phyloP scores from a whole-genome alignment of 1,140 invertebrate genomes.

The Oryzaephilus surinamensis region DNA sequence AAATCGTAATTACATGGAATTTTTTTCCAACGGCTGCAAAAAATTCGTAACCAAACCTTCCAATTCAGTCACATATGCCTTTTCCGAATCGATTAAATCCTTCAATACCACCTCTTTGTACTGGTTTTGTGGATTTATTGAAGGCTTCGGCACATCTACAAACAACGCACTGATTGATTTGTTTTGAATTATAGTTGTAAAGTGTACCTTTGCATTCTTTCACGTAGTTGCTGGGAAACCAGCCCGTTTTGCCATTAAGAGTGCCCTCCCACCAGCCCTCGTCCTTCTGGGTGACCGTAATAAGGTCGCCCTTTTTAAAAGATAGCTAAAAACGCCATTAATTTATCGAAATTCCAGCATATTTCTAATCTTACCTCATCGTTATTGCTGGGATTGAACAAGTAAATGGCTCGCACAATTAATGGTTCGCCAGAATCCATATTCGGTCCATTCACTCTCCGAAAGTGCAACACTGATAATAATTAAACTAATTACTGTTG shows the following conservation, averaged over 20 bases:
- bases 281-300: constrained; percentile 85
- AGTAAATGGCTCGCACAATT: too few species aligned
- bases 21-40: constrained; percentile 70
- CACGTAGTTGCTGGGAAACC: constrained; percentile 98
- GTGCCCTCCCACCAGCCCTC: constrained; percentile 98
- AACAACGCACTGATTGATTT: neutral
- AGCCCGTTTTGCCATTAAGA: constrained; percentile 85
- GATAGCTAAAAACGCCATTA: constrained; percentile 57
- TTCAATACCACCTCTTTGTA: constrained; percentile 61
- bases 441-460: too few species aligned
- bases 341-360: too few species aligned
- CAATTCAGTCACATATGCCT: constrained; percentile 77
- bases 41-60: constrained; percentile 76
- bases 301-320: constrained; percentile 93
- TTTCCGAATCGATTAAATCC: constrained; percentile 88
- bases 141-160: constrained; percentile 25
- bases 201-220: constrained; percentile 65
- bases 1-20: constrained; percentile 78
- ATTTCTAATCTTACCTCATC: too few species aligned
- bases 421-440: too few species aligned
- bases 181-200: neutral
- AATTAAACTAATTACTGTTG: too few species aligned
- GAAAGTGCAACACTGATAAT: too few species aligned
- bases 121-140: constrained; percentile 25
- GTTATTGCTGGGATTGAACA: too few species aligned